Evolutionary conservation across 2,113 vertebrate genomes (phyloP).

Genomic region (Psittacula cyanocephala): DNA sequence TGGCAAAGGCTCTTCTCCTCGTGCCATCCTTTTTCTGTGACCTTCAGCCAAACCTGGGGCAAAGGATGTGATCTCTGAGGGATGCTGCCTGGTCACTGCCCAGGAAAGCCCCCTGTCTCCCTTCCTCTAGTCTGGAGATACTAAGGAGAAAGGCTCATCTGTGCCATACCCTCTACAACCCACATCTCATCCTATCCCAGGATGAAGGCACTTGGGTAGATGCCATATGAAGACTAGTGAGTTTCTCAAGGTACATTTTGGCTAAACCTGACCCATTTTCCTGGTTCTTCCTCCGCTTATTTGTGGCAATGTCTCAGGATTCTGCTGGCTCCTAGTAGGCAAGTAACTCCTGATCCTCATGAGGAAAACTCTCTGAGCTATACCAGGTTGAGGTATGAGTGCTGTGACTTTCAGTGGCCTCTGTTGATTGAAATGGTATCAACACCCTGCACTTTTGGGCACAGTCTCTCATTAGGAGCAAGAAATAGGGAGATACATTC

Average conservation of each 20-base stretch:
- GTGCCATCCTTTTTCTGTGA: neutral
- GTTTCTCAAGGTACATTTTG: neutral
- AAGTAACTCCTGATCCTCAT: accelerated
- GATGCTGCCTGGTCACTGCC: neutral
- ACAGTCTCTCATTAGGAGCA: neutral
- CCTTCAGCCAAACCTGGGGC: neutral
- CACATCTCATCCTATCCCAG: neutral
- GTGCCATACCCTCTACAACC: neutral
- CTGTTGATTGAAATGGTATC: neutral
- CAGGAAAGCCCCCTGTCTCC: neutral
- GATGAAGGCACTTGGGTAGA: neutral
- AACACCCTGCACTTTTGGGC: accelerated
- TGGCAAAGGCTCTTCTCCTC: neutral
- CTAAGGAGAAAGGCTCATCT: neutral
- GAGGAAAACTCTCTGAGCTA: neutral
- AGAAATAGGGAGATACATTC: neutral
- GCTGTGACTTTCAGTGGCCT: neutral
- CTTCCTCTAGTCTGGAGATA: neutral
- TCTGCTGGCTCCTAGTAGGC: neutral
- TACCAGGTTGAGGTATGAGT: accelerated
- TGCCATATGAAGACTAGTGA: neutral
- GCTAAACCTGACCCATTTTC: neutral
- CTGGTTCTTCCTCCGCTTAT: neutral
- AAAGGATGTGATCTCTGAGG: neutral
- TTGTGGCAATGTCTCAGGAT: neutral